Conservation (phyloP, 2,888 invertebrate species). For the Nowickia ferox region DNA sequence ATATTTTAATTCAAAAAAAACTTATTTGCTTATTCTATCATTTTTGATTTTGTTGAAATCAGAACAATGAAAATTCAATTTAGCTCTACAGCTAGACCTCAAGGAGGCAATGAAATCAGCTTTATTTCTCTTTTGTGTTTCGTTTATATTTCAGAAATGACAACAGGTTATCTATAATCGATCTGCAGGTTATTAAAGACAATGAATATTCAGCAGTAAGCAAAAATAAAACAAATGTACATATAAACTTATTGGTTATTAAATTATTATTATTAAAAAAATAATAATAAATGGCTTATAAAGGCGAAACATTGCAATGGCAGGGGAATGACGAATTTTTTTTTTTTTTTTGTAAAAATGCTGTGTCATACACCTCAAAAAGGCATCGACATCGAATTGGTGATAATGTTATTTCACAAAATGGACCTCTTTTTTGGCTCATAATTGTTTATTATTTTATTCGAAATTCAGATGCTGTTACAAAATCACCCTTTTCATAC, state of each 20-base stretch:
- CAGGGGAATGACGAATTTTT: too few relatives aligned
- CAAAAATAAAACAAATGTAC: not conserved
- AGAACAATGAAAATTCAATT: conserved; percentile 42
- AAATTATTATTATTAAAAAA: too few relatives aligned
- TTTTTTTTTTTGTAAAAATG: not conserved
- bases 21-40: conserved; percentile 1
- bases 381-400: too few relatives aligned
- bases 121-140: not conserved
- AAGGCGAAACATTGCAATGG: too few relatives aligned
- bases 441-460: too few relatives aligned
- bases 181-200: conserved; percentile 38
- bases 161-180: conserved; percentile 54
- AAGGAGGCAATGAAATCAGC: conserved; percentile 31
- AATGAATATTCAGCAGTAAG: not conserved
- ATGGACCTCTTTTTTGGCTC: too few relatives aligned
- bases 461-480: too few relatives aligned
- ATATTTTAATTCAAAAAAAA: conserved; percentile 7
- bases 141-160: conserved; percentile 18
- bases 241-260: too few relatives aligned
- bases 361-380: too few relatives aligned
- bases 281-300: too few relatives aligned
- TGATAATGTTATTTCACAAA: too few relatives aligned
- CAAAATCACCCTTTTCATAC: too few relatives aligned
- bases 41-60: conserved; percentile 1
- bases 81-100: conserved; percentile 25